Conservation (phyloP, 2,797 vertebrate genomes). For the Sebastes hubbsi region DNA sequence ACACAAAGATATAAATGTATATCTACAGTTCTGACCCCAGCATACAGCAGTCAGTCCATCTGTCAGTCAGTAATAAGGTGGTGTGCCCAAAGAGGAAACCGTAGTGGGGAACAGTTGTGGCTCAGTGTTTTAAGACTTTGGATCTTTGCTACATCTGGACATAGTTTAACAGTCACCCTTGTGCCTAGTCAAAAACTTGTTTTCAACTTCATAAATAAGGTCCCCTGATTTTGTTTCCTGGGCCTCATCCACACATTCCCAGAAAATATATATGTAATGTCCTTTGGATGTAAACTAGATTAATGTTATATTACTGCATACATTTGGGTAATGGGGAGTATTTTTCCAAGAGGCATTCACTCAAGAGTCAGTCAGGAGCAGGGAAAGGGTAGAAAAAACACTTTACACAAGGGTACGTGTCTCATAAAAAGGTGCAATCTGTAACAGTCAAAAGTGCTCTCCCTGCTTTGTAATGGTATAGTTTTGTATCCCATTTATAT, state of each 20-base stretch:
- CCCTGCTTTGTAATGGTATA: constrained; percentile 68
- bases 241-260: constrained; percentile 59
- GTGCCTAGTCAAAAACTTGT: constrained; percentile 67
- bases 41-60: constrained; percentile 56
- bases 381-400: constrained; percentile 62
- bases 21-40: constrained; percentile 68
- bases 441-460: constrained; percentile 81
- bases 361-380: constrained; percentile 51
- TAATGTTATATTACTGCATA: constrained; percentile 79
- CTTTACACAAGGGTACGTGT: constrained; percentile 62
- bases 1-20: constrained; percentile 60
- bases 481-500: constrained; percentile 46
- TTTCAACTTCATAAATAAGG: constrained; percentile 65
- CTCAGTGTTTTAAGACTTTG: constrained; percentile 81
- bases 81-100: constrained; percentile 50
- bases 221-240: constrained; percentile 58
- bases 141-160: constrained; percentile 80
- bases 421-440: constrained; percentile 80
- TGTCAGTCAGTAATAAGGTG: constrained; percentile 47
- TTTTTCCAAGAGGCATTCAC: constrained; percentile 65
- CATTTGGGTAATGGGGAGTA: constrained; percentile 59
- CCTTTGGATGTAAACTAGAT: constrained; percentile 74
- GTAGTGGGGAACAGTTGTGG: constrained; percentile 67
- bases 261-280: constrained; percentile 72
- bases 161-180: constrained; percentile 80